Conservation (phyloP, 2,113 vertebrate species). For the Leiothrix lutea region DNA sequence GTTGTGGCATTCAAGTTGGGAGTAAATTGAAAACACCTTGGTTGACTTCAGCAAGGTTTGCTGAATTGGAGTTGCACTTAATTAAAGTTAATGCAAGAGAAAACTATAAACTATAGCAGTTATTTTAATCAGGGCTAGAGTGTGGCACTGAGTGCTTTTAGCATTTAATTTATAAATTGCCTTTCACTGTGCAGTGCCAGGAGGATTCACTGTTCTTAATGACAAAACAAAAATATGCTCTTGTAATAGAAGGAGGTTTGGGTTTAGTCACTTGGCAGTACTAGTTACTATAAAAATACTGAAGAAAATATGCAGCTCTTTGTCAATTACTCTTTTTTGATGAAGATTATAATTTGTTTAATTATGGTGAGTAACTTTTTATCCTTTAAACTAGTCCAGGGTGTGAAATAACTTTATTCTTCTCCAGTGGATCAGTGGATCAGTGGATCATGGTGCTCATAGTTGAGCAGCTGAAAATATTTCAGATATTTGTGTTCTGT, state of each 20-base stretch:
- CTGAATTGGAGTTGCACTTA: not conserved
- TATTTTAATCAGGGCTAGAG: not conserved
- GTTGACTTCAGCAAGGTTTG: not conserved
- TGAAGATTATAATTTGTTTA: not conserved
- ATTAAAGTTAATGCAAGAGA: not conserved
- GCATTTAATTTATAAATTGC: conserved; percentile 4
- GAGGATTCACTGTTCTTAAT: not conserved
- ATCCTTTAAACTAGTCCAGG: not conserved
- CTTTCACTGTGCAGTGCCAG: not conserved
- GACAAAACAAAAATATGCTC: not conserved
- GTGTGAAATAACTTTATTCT: not conserved
- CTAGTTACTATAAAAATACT: not conserved
- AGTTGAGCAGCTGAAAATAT: not conserved
- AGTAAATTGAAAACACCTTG: not conserved
- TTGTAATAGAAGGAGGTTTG: not conserved
- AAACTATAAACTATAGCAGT: not conserved
- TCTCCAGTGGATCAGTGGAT: not conserved
- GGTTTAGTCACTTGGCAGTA: not conserved
- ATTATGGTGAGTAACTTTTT: not conserved
- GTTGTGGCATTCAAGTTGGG: not conserved
- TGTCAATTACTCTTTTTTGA: not conserved
- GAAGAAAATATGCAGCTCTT: not conserved
- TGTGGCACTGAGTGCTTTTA: not conserved
- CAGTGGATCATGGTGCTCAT: not conserved
- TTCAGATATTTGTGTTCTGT: not conserved